Conservation (phyloP, 2,888 invertebrate genomes). For the Abrostola triplasia region DNA sequence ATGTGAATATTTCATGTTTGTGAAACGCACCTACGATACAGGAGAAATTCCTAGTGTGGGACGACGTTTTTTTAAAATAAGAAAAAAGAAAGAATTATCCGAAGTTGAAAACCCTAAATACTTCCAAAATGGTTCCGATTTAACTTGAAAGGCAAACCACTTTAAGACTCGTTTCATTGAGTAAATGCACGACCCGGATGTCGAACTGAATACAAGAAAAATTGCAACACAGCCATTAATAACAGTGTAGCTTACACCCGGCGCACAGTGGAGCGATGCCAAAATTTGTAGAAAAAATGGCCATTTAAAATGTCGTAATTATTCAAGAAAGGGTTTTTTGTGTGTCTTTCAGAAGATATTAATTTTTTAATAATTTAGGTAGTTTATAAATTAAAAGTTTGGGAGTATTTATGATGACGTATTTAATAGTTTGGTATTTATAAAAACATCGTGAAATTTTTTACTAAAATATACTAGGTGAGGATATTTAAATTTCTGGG, state of each 20-base stretch:
- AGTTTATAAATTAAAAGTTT: too few relatives aligned
- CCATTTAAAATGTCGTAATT: constrained; percentile 16
- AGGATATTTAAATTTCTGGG: too few relatives aligned
- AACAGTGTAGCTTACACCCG: constrained; percentile 45
- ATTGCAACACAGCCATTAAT: constrained; percentile 43
- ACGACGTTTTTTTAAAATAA: too few relatives aligned
- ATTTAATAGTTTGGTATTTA: too few relatives aligned
- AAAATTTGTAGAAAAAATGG: constrained; percentile 43
- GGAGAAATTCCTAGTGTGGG: too few relatives aligned
- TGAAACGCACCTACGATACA: too few relatives aligned
- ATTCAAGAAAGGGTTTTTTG: not conserved
- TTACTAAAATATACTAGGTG: too few relatives aligned
- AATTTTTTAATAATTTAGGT: constrained; percentile 1
- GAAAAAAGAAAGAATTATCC: too few relatives aligned
- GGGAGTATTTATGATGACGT: too few relatives aligned
- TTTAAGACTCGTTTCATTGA: constrained; percentile 16
- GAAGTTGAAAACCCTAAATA: too few relatives aligned
- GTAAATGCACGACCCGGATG: constrained; percentile 16
- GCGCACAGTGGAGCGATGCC: constrained; percentile 53
- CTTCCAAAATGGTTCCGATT: constrained; percentile 8
- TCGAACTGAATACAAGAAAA: constrained; percentile 37
- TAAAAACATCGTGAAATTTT: too few relatives aligned
- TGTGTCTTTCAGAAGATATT: constrained; percentile 1
- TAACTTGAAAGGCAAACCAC: constrained; percentile 9
- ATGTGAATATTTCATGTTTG: too few relatives aligned